Percentiles rank a stretch among this genome's conserved stretches.
These are phyloP conservation scores for Helicolenus hilgendorfi DNA, from an alignment of 2,797 vertebrate genomes.

Conservation along the genomic window DNA sequence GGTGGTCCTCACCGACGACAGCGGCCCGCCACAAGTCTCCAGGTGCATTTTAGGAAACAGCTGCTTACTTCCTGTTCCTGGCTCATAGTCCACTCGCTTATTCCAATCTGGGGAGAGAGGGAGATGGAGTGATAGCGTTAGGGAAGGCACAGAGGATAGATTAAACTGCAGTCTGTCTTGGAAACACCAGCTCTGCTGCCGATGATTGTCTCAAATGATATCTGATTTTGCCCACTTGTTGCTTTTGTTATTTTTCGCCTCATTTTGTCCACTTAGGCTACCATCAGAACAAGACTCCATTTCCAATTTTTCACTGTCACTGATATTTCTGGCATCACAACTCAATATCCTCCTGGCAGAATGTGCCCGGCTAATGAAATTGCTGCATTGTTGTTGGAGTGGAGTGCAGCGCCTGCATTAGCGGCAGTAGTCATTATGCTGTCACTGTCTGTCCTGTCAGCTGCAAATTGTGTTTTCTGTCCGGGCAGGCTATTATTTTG, in stretches of 20 bases:
- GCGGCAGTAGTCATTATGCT: conserved; percentile 68
- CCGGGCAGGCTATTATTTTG: conserved; percentile 56
- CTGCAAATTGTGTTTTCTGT: conserved; percentile 52
- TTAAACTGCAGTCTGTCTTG: background rate
- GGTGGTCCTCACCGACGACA: conserved; percentile 94
- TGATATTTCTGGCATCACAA: conserved; percentile 44
- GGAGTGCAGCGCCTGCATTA: conserved; percentile 49
- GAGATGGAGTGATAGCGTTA: conserved; percentile 3
- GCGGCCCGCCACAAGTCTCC: conserved; percentile 95
- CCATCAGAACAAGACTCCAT: conserved; percentile 36
- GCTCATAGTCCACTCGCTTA: conserved; percentile 95
- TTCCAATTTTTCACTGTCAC: conserved; percentile 49
- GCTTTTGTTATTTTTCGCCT: conserved; percentile 24
- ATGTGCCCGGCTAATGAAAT: conserved; percentile 54
- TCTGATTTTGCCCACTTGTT: conserved; percentile 7
- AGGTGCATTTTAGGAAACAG: conserved; percentile 96
- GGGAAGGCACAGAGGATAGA: background rate
- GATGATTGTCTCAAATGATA: conserved; percentile 27
- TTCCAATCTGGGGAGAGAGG: conserved; percentile 91
- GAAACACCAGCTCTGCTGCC: background rate
- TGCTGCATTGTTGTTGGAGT: conserved; percentile 60
- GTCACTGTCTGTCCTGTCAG: conserved; percentile 65
- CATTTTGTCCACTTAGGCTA: conserved; percentile 34
- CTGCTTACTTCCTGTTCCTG: conserved; percentile 94
- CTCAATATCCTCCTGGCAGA: conserved; percentile 47